Percentiles rank a stretch among this genome's conserved stretches.
phyloP scores from a whole-genome alignment of 2,888 invertebrate genomes.

The Empis stercorea region DNA sequence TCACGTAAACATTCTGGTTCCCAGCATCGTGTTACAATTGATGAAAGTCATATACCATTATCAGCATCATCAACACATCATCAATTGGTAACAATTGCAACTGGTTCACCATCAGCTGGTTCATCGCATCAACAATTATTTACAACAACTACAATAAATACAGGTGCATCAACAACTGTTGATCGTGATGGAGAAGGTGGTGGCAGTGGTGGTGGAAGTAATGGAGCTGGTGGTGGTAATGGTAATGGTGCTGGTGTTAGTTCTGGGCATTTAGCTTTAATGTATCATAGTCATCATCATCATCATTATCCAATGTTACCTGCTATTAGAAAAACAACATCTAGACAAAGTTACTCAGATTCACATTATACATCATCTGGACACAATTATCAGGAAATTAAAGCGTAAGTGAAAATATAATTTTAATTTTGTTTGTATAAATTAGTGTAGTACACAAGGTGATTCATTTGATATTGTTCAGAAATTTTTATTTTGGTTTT shows the following conservation, averaged over 20 bases:
- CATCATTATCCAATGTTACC: slow-evolving; percentile 34
- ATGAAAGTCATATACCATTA: slow-evolving; percentile 31
- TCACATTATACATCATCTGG: slow-evolving; percentile 16
- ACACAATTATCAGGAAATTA: slow-evolving; percentile 26
- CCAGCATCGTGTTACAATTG: slow-evolving; percentile 35
- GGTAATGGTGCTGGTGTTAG: slow-evolving; percentile 26
- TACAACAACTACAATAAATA: slow-evolving; percentile 3
- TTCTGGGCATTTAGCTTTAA: slow-evolving; percentile 30
- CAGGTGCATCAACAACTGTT: slow-evolving; percentile 2
- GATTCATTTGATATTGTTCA: slow-evolving; percentile 3
- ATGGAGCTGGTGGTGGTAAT: slow-evolving; percentile 23
- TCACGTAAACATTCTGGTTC: slow-evolving; percentile 27
- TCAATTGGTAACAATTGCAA: slow-evolving; percentile 17
- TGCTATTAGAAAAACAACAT: slow-evolving; percentile 30
- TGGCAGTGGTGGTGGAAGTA: slow-evolving; percentile 13
- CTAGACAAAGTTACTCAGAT: slow-evolving; percentile 26
- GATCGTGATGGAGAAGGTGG: neutral
- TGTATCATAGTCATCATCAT: slow-evolving; percentile 36
- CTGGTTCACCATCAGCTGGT: slow-evolving; percentile 8
- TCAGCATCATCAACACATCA: slow-evolving; percentile 24
- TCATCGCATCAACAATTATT: slow-evolving; percentile 10
- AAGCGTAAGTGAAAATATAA: slow-evolving; percentile 28
- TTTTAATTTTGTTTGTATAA: neutral
- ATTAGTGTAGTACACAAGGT: too few relatives aligned
- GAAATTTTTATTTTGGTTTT: neutral